Base-by-base conservation (phyloP, 1,140 invertebrate species). In the Rhyzopertha dominica region DNA sequence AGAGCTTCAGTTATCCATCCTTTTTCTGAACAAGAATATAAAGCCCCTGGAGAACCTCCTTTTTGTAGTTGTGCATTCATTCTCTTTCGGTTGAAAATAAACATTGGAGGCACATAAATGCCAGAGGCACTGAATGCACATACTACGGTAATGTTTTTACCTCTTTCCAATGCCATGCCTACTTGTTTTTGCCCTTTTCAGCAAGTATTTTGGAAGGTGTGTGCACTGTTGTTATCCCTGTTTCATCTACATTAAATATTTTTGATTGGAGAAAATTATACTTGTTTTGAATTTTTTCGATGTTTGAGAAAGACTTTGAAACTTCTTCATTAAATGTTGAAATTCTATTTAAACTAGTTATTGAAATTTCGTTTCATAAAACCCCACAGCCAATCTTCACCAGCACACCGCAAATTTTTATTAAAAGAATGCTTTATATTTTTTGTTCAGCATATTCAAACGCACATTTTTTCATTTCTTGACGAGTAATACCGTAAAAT, bases 181-280 rank as follows among this genome's bases (percentile, higher is more conserved):
- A 51, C 38, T 20, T 28, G 17, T 43, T 49, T 52, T 31, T 38
- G 28, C 4, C 46, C 45, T 43, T 38, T 44, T 34, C 19, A 16
- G 41, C 47, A 4, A 49, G 9, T 9, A 49, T 45, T 44, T 49
- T 49, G 4, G 5, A 10, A 16, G 24, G 24, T 48, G 53, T 56
- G 35, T 65, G 57, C 1, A 68, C 67, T 19, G 64, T 66, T 18
- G 51, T 58, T 22, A 67, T 40, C 13, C 65, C 67, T 2, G 66
- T 67, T 51, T 70, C 67, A 53, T 69, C 67, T 17, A 60, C 24
- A 54, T 71, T 70, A 39, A 60, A 71, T 22, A 71, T 63, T 29
- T 46, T 26, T n/a, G 34, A 38, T 42, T 41, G 53, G 39, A 23
- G 5, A 55, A 54, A 44, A 29, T 56, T 25, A 40, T 22, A 13